Evolutionary conservation across 2,888 invertebrate genomes (phyloP).

Genomic region (Halictus ligatus): DNA sequence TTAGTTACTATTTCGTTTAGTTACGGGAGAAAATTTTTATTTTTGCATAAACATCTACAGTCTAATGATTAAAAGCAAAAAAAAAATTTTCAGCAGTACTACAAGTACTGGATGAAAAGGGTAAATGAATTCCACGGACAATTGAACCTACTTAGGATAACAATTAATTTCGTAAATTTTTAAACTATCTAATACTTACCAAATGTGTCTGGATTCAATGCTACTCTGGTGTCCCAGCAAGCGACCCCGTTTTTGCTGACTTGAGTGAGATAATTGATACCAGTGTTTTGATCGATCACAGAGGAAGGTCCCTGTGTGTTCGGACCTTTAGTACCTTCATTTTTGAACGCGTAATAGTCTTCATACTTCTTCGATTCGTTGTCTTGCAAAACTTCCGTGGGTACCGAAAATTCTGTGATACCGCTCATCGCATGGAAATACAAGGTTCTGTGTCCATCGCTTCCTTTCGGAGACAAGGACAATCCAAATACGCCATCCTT

Average conservation of each 20-base stretch:
- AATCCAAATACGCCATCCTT: constrained; percentile 93
- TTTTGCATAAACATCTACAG: not conserved
- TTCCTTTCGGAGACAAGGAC: constrained; percentile 86
- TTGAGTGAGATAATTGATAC: constrained; percentile 91
- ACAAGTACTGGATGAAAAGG: not conserved
- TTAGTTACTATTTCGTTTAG: too few relatives aligned
- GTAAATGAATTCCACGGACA: not conserved
- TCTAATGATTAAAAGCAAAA: not conserved
- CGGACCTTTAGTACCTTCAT: constrained; percentile 90
- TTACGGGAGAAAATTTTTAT: not conserved
- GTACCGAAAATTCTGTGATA: constrained; percentile 92
- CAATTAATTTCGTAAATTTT: not conserved
- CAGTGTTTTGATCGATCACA: constrained; percentile 88
- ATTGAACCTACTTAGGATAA: not conserved
- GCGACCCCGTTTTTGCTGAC: constrained; percentile 91
- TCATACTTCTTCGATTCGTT: constrained; percentile 89
- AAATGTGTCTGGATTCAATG: constrained; percentile 87
- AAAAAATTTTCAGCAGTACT: not conserved
- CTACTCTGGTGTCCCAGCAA: constrained; percentile 91
- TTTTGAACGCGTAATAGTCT: constrained; percentile 89
- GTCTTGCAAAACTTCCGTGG: constrained; percentile 90
- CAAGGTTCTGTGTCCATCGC: constrained; percentile 88
- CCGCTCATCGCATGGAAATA: constrained; percentile 94
- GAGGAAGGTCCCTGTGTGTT: constrained; percentile 91
- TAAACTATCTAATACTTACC: constrained; percentile 69